These are phyloP conservation scores for Palythoa heliodiscus DNA, from an alignment of 92 coral and sea anemone genomes.

Conservation along the genomic window DNA sequence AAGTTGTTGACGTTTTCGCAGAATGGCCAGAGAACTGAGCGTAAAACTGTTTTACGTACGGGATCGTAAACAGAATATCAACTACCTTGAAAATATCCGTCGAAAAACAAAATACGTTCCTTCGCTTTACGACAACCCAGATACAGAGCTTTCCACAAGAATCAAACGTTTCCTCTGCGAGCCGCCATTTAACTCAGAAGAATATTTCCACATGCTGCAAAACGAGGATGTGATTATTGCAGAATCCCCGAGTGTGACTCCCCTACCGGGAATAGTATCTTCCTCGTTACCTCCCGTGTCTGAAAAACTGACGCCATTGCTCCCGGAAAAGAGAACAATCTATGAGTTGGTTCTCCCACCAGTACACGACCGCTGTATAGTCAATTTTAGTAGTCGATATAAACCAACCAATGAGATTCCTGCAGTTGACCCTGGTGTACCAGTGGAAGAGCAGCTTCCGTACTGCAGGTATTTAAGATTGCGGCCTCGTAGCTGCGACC, in stretches of 20 bases:
- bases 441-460: slow-evolving; percentile 20
- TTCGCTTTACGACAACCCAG: slow-evolving; percentile 58
- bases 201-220: slow-evolving; percentile 37
- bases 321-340: slow-evolving; percentile 55
- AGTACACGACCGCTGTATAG: slow-evolving; percentile 44
- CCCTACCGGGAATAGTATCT: not conserved
- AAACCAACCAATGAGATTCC: slow-evolving; percentile 2
- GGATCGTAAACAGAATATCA: not conserved
- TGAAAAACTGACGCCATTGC: slow-evolving; percentile 50
- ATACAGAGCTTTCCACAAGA: slow-evolving; percentile 44
- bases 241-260: not conserved
- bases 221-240: not conserved
- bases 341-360: slow-evolving; percentile 57
- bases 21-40: not conserved
- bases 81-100: not conserved
- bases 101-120: slow-evolving; percentile 50
- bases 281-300: slow-evolving; percentile 30
- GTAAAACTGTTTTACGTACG: not conserved
- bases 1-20: not conserved
- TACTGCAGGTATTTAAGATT: slow-evolving; percentile 56
- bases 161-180: slow-evolving; percentile 51
- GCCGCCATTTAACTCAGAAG: slow-evolving; percentile 54
- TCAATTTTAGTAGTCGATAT: slow-evolving; percentile 46
- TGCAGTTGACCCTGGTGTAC: slow-evolving; percentile 27
- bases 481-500: not conserved